phyloP scores from a whole-genome alignment of 2,113 vertebrate species.

The Caranx ignobilis region DNA sequence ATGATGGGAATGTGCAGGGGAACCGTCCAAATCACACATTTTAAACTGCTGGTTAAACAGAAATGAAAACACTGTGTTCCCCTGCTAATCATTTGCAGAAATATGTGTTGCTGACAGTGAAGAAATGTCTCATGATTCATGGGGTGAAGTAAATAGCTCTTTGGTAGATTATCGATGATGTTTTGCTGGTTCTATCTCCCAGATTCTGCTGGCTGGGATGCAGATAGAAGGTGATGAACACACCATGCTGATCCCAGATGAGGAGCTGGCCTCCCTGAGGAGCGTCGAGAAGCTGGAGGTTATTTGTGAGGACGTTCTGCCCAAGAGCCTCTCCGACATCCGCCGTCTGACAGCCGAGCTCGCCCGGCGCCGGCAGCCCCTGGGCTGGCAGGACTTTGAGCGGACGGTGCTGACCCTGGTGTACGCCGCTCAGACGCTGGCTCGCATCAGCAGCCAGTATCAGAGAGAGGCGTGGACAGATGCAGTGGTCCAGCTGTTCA shows the following conservation, averaged over 20 bases:
- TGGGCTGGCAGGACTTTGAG: slow-evolving; percentile 92
- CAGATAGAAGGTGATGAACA: slow-evolving; percentile 81
- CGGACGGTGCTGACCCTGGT: slow-evolving; percentile 92
- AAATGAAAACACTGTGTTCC: neutral
- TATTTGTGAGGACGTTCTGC: slow-evolving; percentile 91
- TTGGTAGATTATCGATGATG: neutral
- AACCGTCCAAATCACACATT: neutral
- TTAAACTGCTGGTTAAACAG: neutral
- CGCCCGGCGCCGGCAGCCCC: slow-evolving; percentile 61
- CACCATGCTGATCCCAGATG: slow-evolving; percentile 87
- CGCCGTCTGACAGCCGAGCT: slow-evolving; percentile 85
- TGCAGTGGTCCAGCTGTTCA: slow-evolving; percentile 86
- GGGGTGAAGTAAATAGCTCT: neutral
- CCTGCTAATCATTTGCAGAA: slow-evolving; percentile 34
- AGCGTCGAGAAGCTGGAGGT: slow-evolving; percentile 85
- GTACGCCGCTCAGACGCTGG: slow-evolving; percentile 85
- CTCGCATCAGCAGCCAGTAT: slow-evolving; percentile 74
- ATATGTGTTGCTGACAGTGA: neutral
- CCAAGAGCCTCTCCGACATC: slow-evolving; percentile 90
- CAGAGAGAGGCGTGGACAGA: slow-evolving; percentile 90
- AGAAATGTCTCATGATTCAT: neutral
- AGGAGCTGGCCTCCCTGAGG: slow-evolving; percentile 90
- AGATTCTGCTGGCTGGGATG: slow-evolving; percentile 91
- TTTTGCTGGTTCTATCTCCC: slow-evolving; percentile 6
- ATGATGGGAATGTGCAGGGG: slow-evolving; percentile 5